Evolutionary conservation across 30 jellyfish, hydroid and myxozoan species (phyloP).

Genomic region (Clytia hemisphaerica): DNA sequence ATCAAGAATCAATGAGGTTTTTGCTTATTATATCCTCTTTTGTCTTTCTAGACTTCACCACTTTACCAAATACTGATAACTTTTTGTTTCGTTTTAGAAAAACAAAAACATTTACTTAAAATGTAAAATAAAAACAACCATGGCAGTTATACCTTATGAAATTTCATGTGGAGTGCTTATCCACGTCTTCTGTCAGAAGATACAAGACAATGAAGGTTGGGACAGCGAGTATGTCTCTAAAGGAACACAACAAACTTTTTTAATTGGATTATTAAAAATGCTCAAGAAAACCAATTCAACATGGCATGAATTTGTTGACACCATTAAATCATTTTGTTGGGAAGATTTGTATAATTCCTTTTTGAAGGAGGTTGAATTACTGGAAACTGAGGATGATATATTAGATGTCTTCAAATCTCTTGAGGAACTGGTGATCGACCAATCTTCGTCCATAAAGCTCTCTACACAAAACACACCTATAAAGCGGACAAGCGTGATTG

Average conservation of each 20-base stretch:
- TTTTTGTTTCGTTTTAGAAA: no score
- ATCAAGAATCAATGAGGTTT: no score
- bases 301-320: conserved; percentile 6
- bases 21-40: no score
- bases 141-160: no score
- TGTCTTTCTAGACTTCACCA: no score
- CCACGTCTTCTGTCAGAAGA: no score
- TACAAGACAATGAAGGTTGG: no score
- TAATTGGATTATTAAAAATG: neutral
- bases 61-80: no score
- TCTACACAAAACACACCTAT: neutral
- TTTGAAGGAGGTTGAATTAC: neutral
- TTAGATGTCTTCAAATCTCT: neutral
- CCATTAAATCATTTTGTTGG: neutral
- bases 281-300: neutral
- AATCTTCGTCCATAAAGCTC: no score
- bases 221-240: conserved; percentile 12
- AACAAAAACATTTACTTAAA: no score
- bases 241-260: conserved; percentile 1
- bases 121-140: no score
- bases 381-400: conserved; percentile 1
- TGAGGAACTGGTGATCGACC: conserved; percentile 3
- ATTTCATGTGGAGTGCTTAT: no score
- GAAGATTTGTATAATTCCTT: neutral
- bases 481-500: conserved; percentile 15